phyloP scores from a whole-genome alignment of 2,888 invertebrate species.

The Phoronis australis region DNA sequence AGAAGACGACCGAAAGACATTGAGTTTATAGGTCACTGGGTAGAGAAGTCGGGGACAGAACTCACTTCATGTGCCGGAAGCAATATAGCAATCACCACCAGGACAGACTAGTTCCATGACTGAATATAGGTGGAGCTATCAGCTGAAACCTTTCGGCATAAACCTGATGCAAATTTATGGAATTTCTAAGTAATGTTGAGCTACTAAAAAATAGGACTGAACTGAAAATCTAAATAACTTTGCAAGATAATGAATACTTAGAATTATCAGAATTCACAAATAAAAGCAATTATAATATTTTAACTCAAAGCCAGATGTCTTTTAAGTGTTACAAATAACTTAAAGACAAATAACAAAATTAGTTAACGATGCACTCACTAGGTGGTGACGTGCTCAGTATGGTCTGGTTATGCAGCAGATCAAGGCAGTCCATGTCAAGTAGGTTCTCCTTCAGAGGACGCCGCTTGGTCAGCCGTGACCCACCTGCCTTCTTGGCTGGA shows the following conservation, averaged over 20 bases:
- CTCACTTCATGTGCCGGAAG: neutral
- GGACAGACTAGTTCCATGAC: too few relatives aligned
- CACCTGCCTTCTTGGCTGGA: constrained; percentile 6
- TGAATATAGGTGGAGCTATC: too few relatives aligned
- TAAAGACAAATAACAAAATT: neutral
- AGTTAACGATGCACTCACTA: constrained; percentile 14
- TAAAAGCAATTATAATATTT: too few relatives aligned
- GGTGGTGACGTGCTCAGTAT: constrained; percentile 32
- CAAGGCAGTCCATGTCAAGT: constrained; percentile 41
- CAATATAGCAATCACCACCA: neutral
- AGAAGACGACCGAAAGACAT: too few relatives aligned
- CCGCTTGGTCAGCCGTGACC: constrained; percentile 2
- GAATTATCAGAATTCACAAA: too few relatives aligned
- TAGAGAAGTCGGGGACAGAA: neutral
- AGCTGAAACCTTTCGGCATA: too few relatives aligned
- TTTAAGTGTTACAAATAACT: too few relatives aligned
- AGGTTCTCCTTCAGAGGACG: constrained; percentile 27
- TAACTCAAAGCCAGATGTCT: too few relatives aligned
- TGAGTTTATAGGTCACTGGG: too few relatives aligned
- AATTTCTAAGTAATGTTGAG: too few relatives aligned
- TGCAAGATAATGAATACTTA: neutral
- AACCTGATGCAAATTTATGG: too few relatives aligned
- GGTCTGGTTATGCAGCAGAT: constrained; percentile 46
- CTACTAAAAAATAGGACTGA: neutral
- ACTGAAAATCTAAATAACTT: neutral